Base-by-base conservation (phyloP, 1,140 invertebrate genomes). In the Brachionus rubens region DNA sequence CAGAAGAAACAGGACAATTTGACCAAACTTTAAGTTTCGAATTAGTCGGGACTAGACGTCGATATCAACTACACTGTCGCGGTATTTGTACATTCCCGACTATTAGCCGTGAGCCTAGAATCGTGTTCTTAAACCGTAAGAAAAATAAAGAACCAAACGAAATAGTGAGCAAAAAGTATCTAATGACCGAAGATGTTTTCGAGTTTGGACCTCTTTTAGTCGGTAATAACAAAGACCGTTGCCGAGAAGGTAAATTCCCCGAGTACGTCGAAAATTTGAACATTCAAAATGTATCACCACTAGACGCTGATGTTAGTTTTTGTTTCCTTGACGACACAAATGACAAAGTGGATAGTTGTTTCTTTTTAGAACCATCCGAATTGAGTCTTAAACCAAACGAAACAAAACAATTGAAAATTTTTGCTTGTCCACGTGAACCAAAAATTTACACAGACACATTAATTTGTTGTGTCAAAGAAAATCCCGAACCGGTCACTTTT, bases 21-120 rank as follows among this genome's bases (percentile, higher is more conserved):
- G 83, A 85, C 77, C 83, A 84, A 79, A 85, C 83, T 2, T 46
- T 85, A 21, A 85, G 83, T 78, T 85, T 85, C 81, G 84, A 85
- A 76, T 82, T 85, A 54, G 78, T 83, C 26, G 83, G 82, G 16
- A 84, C 83, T 40, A 77, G 83, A 54, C 54, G 83, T 40, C 76
- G 82, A 33, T 85, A 85, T 78, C 84, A 85, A 78, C 59, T 85
- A 26, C 83, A 82, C 78, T 85, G 83, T 75, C 79, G 83, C 19
- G 84, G 83, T 40, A 78, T 84, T 16, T 85, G 84, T 80, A 80
- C 83, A 6, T 85, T 85, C 78, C 84, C 84, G 21, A 82, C 80
- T 7, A 85, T 85, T 59, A 84, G 83, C 76, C 80, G 81, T 68
- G 84, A 85, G 78, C 84, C 84, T 65, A 82, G 82, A 82, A 82